Conservation (phyloP, 2,797 vertebrate species). For the Allobates femoralis region DNA sequence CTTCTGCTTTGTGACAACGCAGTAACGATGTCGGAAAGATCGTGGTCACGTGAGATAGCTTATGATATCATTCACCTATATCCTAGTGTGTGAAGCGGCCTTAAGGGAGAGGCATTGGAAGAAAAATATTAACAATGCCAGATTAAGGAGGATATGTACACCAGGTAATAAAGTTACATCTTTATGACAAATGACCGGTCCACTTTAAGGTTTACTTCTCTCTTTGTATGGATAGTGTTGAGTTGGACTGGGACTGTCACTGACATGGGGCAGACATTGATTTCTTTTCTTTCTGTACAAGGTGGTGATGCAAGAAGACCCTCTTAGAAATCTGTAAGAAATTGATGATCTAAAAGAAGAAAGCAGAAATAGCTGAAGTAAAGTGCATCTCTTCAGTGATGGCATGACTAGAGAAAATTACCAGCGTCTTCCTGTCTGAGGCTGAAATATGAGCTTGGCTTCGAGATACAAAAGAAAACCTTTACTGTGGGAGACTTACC, state of each 20-base stretch:
- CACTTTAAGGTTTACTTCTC: no score
- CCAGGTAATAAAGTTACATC: no score
- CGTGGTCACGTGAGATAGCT: no score
- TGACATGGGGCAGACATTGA: background rate
- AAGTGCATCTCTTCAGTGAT: background rate
- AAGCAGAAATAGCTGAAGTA: background rate
- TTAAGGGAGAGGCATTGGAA: no score
- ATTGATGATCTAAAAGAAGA: background rate
- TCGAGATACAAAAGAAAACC: constrained; percentile 63
- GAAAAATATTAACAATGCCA: no score
- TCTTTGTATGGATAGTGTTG: background rate
- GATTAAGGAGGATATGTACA: no score
- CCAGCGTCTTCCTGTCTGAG: constrained; percentile 29
- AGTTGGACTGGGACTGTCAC: background rate
- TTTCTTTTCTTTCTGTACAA: background rate
- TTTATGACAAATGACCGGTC: no score
- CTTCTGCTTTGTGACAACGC: no score
- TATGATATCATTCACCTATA: no score
- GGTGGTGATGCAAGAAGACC: background rate
- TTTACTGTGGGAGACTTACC: constrained; percentile 32
- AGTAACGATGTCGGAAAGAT: no score
- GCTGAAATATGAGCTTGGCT: constrained; percentile 53
- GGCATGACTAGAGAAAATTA: constrained; percentile 4
- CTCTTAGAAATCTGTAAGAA: background rate
- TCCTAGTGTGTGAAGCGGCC: no score